phyloP scores from a whole-genome alignment of 2,797 vertebrate genomes.

The Chiroxiphia lanceolata region DNA sequence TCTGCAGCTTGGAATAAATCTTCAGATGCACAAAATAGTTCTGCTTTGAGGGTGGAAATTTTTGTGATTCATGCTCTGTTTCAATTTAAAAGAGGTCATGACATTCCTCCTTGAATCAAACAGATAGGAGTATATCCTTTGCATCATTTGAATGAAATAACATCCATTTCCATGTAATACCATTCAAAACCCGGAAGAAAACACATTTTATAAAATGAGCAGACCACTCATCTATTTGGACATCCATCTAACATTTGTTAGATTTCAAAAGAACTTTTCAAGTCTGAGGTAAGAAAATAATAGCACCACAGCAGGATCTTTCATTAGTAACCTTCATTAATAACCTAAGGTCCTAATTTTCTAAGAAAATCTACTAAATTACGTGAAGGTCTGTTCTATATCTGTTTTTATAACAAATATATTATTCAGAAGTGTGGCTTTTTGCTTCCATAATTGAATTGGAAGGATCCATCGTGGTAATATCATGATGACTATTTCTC shows the following conservation, averaged over 20 bases:
- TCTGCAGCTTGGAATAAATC: not conserved
- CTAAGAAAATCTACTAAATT: not conserved
- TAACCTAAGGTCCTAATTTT: not conserved
- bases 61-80: not conserved
- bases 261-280: not conserved
- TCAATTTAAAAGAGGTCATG: not conserved
- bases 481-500: not conserved
- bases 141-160: not conserved
- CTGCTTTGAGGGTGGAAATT: not conserved
- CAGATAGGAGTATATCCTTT: not conserved
- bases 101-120: not conserved
- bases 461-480: not conserved
- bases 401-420: not conserved
- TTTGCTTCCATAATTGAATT: not conserved
- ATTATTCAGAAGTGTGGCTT: not conserved
- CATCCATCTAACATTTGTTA: not conserved
- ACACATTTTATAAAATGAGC: not conserved
- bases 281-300: not conserved
- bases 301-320: not conserved
- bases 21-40: not conserved
- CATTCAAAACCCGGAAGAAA: not conserved
- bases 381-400: not conserved
- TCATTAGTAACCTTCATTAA: not conserved
- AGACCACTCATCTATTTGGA: not conserved
- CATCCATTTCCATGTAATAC: not conserved